Base-by-base conservation (phyloP, 2,797 vertebrate genomes). In the Parauchenoglanis ngamensis region DNA sequence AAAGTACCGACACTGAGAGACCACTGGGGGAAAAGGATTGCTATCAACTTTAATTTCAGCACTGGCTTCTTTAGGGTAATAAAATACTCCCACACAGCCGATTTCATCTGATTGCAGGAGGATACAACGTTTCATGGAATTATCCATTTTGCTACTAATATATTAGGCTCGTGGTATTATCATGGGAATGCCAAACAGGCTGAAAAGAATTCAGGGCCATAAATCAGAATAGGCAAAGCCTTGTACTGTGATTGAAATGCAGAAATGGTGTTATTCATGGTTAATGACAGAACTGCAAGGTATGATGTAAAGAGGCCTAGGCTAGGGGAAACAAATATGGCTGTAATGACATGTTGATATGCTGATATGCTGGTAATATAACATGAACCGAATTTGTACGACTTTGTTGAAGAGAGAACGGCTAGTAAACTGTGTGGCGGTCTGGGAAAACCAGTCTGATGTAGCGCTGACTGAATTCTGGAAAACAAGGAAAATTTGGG, bases 41-140 rank as follows among this genome's bases (percentile, higher is more conserved):
- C 28, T 68, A 83, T 67, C 61, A 67, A 67, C 59, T 83, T 83
- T 31, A 68, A 83, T 83, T 83, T 67, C n/a, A 83, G 80, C 25
- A 52, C 46, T 68, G 63, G 81, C 63, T 68, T 68, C 63, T 68
- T 83, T 63, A 68, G 23, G n/a, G 81, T 83, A 83, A 68, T 83
- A 83, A 35, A 68, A 83, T 67, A 52, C 81, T 68, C 46, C 63
- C 63, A 23, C n/a, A 31, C n/a, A 35, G 10, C 17, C 15, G 10
- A 83, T 35, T 54, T 83, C 46, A 52, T 68, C n/a, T 63, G 63
- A 83, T 23, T 54, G n/a, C 81, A 68, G 63, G 19, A 83, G 11
- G n/a, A 68, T 31, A 23, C 17, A 23, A 31, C 8, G 10, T 83
- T 67, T 52, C n/a, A 6, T 52, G 25, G 61, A 1, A 54, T 17